These are phyloP conservation scores for Hipposideros armiger DNA, from an alignment of 2,113 vertebrate species.

Conservation along the genomic window DNA sequence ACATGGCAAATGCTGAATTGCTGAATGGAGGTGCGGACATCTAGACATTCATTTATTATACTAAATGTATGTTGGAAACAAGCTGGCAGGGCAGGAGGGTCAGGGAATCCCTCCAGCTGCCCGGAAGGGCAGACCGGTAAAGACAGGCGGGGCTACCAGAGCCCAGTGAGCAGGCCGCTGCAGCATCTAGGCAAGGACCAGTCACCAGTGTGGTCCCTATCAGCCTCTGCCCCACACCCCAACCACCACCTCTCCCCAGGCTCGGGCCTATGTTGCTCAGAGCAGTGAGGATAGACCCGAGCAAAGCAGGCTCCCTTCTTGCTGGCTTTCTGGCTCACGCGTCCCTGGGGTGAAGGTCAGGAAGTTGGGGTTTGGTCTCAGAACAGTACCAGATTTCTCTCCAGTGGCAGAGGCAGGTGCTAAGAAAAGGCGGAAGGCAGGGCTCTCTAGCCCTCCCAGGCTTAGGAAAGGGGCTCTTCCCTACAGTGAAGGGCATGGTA, in stretches of 20 bases:
- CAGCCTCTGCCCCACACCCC: not conserved
- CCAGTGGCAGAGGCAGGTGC: not conserved
- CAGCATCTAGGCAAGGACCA: accelerated
- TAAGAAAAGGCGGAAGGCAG: not conserved
- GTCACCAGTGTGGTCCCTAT: not conserved
- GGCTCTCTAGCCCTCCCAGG: not conserved
- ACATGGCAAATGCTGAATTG: not conserved
- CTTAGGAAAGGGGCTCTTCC: not conserved
- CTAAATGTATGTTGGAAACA: not conserved
- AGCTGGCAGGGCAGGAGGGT: not conserved
- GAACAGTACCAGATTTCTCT: not conserved
- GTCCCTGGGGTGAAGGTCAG: not conserved
- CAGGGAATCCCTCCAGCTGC: not conserved
- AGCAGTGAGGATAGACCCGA: not conserved
- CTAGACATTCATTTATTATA: accelerated
- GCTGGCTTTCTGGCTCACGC: not conserved
- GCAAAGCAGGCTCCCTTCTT: not conserved
- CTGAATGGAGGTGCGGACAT: not conserved
- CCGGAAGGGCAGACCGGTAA: not conserved
- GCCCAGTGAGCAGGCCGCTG: not conserved
- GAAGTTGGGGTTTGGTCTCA: not conserved
- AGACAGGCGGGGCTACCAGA: not conserved
- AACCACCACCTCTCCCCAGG: not conserved
- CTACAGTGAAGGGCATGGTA: not conserved
- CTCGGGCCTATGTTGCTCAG: accelerated